These are phyloP conservation scores for Platanista minor DNA, from an alignment of 2,113 vertebrate genomes.

Conservation along the genomic window DNA sequence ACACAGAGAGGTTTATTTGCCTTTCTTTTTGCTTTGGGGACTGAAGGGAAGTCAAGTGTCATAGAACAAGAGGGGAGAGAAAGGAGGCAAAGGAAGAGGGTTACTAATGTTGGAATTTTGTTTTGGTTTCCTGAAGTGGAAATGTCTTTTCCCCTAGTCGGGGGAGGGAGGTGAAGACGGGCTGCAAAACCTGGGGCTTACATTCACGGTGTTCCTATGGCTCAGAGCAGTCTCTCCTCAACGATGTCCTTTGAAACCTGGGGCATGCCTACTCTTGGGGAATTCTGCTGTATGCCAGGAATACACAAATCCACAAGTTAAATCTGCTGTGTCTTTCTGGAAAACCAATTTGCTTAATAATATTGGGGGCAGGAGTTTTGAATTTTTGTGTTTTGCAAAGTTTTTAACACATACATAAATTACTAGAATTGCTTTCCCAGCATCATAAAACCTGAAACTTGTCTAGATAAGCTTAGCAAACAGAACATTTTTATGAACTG, in stretches of 20 bases:
- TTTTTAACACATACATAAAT: neutral
- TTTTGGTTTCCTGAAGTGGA: neutral
- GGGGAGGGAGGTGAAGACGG: neutral
- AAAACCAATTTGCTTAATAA: constrained; percentile 1
- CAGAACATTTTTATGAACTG: neutral
- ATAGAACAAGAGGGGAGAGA: neutral
- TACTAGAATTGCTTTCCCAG: neutral
- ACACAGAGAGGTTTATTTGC: neutral
- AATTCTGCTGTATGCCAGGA: neutral
- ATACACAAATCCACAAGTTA: neutral
- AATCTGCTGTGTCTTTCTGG: neutral
- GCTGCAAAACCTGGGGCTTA: neutral
- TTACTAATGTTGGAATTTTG: neutral
- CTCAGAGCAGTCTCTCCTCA: neutral
- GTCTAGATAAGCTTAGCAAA: neutral
- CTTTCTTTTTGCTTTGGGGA: neutral
- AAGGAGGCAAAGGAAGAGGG: neutral
- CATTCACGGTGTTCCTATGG: neutral
- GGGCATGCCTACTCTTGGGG: too few species aligned
- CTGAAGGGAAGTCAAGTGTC: neutral
- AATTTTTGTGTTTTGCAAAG: neutral
- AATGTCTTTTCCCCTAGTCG: neutral
- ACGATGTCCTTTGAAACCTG: neutral
- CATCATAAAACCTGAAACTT: neutral
- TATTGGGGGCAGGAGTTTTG: neutral